Conservation (phyloP, 2,113 vertebrate genomes). For the Microcebus jonahi region DNA sequence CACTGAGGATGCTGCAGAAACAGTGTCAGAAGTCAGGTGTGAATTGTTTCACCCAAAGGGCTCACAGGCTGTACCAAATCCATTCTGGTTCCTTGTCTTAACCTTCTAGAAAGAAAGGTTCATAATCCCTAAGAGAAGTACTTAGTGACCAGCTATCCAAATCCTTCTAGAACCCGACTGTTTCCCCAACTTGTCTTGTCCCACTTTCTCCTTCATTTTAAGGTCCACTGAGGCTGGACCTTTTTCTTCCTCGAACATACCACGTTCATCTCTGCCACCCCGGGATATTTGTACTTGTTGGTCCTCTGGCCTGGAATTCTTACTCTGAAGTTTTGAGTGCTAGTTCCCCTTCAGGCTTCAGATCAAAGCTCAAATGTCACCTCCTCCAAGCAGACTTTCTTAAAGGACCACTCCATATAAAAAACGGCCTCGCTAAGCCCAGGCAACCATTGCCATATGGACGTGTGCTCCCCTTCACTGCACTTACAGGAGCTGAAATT, state of each 20-base stretch:
- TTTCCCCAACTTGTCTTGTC: background rate
- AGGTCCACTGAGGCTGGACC: too few species aligned
- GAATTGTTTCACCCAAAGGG: background rate
- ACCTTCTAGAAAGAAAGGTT: background rate
- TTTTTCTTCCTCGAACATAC: background rate
- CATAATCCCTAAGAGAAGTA: background rate
- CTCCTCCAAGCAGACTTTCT: background rate
- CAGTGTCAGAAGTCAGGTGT: background rate
- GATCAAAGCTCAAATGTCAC: background rate
- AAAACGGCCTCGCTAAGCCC: rapidly evolving
- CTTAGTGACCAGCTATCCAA: background rate
- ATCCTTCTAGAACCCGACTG: background rate
- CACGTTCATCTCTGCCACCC: background rate
- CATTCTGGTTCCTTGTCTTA: background rate
- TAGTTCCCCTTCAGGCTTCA: background rate
- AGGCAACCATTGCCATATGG: rapidly evolving
- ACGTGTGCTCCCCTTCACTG: background rate
- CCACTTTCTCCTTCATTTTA: background rate
- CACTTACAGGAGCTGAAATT: background rate
- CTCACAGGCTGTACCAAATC: background rate
- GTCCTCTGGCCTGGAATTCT: background rate
- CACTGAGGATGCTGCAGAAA: background rate
- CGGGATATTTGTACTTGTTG: background rate
- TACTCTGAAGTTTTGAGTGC: background rate
- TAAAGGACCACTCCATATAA: background rate